Evolutionary conservation across 2,113 vertebrate genomes (phyloP), one percentile per base, ranked within the genome.

Genomic region (Parotia lawesii): DNA sequence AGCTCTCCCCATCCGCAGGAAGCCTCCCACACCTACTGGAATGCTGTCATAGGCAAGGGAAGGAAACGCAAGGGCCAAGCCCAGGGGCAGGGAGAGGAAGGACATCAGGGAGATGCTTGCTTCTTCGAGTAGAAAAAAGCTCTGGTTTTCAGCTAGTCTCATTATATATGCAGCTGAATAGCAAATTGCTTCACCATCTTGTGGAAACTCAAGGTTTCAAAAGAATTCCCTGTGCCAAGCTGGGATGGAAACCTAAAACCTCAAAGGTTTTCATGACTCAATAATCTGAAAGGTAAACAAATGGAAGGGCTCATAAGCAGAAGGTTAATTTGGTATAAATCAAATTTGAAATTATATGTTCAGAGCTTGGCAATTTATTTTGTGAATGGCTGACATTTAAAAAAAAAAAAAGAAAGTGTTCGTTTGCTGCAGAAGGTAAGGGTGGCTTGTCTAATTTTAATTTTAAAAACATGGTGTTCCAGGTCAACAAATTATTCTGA

Each of bases 291-390:
- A 89, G 56, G 42, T 62, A 95, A 96, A 94, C 66, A 87, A 95
- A 85, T 69, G 66, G 74, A 94, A 92, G 42, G 86, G 42, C 54
- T 92, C 58, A 77, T n/a, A 95, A 64, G n/a, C 50, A 89, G 71
- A 93, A 94, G 64, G 93, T 91, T 95, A 56, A 95, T 95, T 91
- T 95, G 64, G n/a, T 93, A 90, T 58, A 91, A 90, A 95, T 85
- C 50, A 76, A 70, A 92, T 94, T 58, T 85, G 35, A 93, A 95
- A 94, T 91, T 83, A 79, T 21, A 83, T 60, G 71, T 95, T 85
- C 76, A 61, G 71, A 80, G 72, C 61, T 77, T 88, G 72, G 72
- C 81, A 91, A 91, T 93, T 93, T 92, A 94, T 89, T 90, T 87
- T 64, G 40, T 91, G 82, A 95, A 77, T 60, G 67, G 93, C 7